Conservation (phyloP, 2,113 vertebrate genomes). For the Pristiophorus japonicus region DNA sequence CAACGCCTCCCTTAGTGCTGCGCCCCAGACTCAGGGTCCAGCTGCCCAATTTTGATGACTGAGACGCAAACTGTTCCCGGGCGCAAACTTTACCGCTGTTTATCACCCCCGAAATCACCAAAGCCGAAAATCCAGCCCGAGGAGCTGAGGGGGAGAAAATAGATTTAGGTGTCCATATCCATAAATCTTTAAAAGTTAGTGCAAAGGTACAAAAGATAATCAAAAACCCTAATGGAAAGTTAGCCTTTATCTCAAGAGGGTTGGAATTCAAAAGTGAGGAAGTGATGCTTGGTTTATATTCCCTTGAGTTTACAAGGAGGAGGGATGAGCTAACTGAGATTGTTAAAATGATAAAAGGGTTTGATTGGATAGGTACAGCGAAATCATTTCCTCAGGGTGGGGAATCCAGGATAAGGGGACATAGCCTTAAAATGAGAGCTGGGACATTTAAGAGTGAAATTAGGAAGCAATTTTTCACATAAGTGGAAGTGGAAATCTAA, state of each 20-base stretch:
- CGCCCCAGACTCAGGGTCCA: no score
- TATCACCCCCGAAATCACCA: no score
- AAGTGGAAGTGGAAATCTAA: not conserved
- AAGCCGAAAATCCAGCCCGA: no score
- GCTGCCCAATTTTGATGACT: no score
- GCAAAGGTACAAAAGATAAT: not conserved
- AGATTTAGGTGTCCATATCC: not conserved
- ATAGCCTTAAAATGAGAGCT: not conserved
- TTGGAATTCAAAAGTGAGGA: conserved; percentile 2
- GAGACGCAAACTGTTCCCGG: no score
- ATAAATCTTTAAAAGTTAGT: not conserved
- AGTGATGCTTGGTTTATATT: not conserved
- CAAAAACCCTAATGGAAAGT: not conserved
- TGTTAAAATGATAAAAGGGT: not conserved
- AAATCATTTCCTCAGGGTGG: not conserved
- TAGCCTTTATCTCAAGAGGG: not conserved
- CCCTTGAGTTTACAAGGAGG: not conserved
- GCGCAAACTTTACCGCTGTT: no score
- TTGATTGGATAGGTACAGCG: not conserved
- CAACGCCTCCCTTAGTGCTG: no score
- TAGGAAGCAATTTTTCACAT: not conserved
- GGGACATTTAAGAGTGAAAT: not conserved
- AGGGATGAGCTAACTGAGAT: not conserved
- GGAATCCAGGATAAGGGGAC: not conserved
- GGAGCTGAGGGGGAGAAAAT: not conserved